Conservation (phyloP, 1,140 invertebrate genomes). For the Leptopilina clavipes region DNA sequence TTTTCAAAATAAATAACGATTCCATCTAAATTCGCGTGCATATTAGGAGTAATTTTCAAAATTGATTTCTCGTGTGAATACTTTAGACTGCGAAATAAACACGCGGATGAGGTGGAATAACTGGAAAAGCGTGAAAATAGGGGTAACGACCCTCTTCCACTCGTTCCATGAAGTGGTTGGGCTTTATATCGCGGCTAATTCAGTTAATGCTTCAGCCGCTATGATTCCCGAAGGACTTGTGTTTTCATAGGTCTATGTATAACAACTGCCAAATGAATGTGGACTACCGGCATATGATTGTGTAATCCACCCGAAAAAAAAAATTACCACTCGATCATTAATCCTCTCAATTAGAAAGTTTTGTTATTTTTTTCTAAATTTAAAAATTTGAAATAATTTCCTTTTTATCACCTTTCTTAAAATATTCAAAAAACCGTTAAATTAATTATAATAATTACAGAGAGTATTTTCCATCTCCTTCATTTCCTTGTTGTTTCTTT, state of each 20-base stretch:
- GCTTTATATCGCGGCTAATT: conserved; percentile 58
- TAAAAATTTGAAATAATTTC: too few species aligned
- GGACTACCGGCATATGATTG: neutral
- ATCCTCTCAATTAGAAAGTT: neutral
- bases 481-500: too few species aligned
- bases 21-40: too few species aligned
- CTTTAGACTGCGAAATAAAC: neutral
- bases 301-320: neutral
- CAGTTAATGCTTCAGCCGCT: conserved; percentile 53
- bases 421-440: too few species aligned
- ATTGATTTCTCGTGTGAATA: conserved; percentile 19
- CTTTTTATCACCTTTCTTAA: too few species aligned
- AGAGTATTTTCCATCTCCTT: too few species aligned
- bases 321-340: neutral
- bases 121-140: conserved; percentile 27
- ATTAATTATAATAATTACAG: too few species aligned
- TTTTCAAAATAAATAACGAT: too few species aligned
- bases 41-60: neutral
- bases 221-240: conserved; percentile 46
- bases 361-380: too few species aligned
- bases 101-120: conserved; percentile 6
- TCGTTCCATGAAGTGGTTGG: conserved; percentile 52
- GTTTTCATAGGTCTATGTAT: neutral
- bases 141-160: conserved; percentile 37
- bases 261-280: neutral